Evolutionary conservation across 37 sponge, comb jelly and placozoan genomes (phyloP), one percentile per base, ranked within the genome.

Genomic region (Haliclona indistincta): DNA sequence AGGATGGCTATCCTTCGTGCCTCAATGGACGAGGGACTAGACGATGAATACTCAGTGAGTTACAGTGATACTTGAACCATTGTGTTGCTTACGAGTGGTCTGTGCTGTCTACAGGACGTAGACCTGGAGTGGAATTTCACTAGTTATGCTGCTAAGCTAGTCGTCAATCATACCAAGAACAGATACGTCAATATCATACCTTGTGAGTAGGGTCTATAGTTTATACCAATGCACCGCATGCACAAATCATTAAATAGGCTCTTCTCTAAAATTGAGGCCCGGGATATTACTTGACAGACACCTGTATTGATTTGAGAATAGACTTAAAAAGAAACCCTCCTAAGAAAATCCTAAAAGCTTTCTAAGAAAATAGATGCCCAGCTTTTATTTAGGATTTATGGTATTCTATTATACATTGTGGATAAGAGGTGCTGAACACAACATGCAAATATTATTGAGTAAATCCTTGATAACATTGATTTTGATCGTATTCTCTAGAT

Each of bases 151-250:
- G 80, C 90, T n/a, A 89, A 84, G 37, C 43, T 84, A 32, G 62
- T 68, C 53, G 68, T 80, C 70, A 89, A 89, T 60, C 64, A 79
- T 39, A 73, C 58, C 76, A 89, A 89, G 81, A 89, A 89, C 36
- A 80, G 90, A 38, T 89, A 89, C 61, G 71, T 89, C 63, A 89
- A 89, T 66, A 89, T 89, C 42, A 78, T 89, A 25, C 85, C 90
- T 38, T 89, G 90, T 89, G 53, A 75, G 84, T 44, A n/a, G n/a
- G n/a, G n/a, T n/a, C n/a, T n/a, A n/a, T n/a, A n/a, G n/a, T n/a
- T n/a, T n/a, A n/a, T n/a, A n/a, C n/a, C n/a, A n/a, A n/a, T n/a
- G n/a, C n/a, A n/a, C n/a, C n/a, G n/a, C n/a, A n/a, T n/a, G n/a
- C n/a, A n/a, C n/a, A n/a, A n/a, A n/a, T n/a, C n/a, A n/a, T n/a